Evolutionary conservation across 1,140 invertebrate species (phyloP).

Genomic region (Adelges cooleyi): DNA sequence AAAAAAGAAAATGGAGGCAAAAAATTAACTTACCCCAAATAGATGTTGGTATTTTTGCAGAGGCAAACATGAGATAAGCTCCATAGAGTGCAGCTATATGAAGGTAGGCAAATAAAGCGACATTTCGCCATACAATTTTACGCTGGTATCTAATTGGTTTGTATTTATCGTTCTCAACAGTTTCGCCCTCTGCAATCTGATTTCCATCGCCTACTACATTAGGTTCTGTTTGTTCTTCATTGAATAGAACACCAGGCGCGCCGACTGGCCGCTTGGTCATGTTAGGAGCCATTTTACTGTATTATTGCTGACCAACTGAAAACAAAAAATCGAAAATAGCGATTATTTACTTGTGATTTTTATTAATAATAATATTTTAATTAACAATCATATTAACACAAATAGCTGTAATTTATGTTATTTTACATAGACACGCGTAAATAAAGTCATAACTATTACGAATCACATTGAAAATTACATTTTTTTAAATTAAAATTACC

Average conservation of each 20-base stretch:
- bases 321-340: too few relatives aligned
- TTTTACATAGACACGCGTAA: too few relatives aligned
- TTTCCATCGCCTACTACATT: slow-evolving; percentile 31
- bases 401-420: too few relatives aligned
- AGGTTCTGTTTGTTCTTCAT: slow-evolving; percentile 41
- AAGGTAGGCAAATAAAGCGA: slow-evolving; percentile 70
- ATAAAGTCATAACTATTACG: too few relatives aligned
- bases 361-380: too few relatives aligned
- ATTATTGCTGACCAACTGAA: too few relatives aligned
- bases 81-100: slow-evolving; percentile 80
- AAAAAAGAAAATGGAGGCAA: not conserved
- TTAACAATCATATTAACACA: too few relatives aligned
- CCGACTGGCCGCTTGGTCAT: slow-evolving; percentile 47
- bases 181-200: slow-evolving; percentile 40
- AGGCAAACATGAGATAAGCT: slow-evolving; percentile 62
- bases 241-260: slow-evolving; percentile 44
- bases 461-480: too few relatives aligned
- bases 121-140: slow-evolving; percentile 85
- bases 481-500: too few relatives aligned
- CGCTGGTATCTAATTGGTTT: slow-evolving; percentile 35
- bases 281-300: slow-evolving; percentile 48
- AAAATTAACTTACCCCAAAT: slow-evolving; percentile 55
- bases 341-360: too few relatives aligned
- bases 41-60: slow-evolving; percentile 63
- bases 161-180: slow-evolving; percentile 32